phyloP scores from a whole-genome alignment of 2,888 invertebrate species.

The Tinea trinotella region DNA sequence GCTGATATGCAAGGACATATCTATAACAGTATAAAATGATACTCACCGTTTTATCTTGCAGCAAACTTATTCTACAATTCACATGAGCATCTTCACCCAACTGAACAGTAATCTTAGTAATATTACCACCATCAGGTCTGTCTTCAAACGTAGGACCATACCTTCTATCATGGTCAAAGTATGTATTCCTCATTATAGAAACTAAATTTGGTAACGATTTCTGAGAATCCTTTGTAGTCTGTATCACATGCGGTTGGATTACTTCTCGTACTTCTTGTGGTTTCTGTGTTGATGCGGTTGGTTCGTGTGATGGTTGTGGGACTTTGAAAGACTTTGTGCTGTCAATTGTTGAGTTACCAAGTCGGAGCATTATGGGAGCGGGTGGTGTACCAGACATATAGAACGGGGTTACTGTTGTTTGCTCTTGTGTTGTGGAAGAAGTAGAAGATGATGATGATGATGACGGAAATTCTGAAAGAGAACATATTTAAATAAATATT shows the following conservation, averaged over 20 bases:
- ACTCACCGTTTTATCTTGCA: conserved; percentile 82
- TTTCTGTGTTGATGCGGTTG: conserved; percentile 38
- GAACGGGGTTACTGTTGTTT: conserved; percentile 53
- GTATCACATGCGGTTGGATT: conserved; percentile 20
- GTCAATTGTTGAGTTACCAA: conserved; percentile 66
- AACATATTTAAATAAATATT: neutral
- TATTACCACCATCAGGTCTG: conserved; percentile 63
- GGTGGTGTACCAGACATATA: conserved; percentile 55
- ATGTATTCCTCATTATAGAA: conserved; percentile 47
- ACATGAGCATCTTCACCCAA: conserved; percentile 80
- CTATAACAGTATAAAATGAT: no score
- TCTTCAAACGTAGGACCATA: conserved; percentile 82
- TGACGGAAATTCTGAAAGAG: conserved; percentile 37
- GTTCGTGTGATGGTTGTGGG: conserved; percentile 44
- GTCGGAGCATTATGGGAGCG: conserved; percentile 56
- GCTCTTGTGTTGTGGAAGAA: conserved; percentile 37
- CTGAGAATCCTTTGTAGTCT: conserved; percentile 29
- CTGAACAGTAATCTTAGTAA: conserved; percentile 81
- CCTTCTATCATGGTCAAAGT: conserved; percentile 67
- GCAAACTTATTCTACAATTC: conserved; percentile 81
- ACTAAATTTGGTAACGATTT: conserved; percentile 52
- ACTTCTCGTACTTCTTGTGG: conserved; percentile 20
- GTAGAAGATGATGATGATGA: conserved; percentile 31
- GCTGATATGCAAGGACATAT: no score
- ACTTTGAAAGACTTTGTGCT: conserved; percentile 66